Conservation (phyloP, 2,113 vertebrate genomes). For the Terrapene triunguis region DNA sequence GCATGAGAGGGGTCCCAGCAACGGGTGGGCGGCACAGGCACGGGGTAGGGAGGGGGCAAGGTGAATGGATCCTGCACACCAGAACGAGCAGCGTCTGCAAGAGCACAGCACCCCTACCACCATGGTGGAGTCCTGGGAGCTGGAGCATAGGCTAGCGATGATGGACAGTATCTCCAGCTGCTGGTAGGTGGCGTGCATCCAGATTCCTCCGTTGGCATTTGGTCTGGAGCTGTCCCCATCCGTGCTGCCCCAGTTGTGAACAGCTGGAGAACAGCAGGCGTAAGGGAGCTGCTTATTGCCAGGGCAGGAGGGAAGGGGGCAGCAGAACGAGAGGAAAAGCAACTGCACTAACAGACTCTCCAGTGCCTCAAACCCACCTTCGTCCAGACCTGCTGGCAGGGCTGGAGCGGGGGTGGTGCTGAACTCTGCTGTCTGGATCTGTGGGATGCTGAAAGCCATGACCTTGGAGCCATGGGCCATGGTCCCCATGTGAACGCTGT, state of each 20-base stretch:
- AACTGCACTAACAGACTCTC: too few relatives aligned
- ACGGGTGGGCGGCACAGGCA: neutral
- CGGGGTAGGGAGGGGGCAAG: neutral
- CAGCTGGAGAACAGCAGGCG: neutral
- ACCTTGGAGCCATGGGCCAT: constrained; percentile 75
- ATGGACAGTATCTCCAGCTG: neutral
- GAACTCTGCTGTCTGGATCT: constrained; percentile 73
- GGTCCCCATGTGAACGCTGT: constrained; percentile 59
- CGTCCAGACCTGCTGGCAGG: neutral
- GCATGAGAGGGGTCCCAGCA: neutral
- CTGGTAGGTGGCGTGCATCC: neutral
- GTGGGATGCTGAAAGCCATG: constrained; percentile 85
- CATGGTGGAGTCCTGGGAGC: neutral
- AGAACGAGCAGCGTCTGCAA: neutral
- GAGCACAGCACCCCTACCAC: neutral
- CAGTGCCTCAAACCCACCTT: constrained; percentile 15
- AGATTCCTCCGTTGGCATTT: neutral
- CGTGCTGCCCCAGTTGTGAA: neutral
- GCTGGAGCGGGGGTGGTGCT: neutral
- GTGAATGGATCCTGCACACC: neutral
- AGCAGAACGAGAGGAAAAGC: neutral
- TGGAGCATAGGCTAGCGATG: neutral
- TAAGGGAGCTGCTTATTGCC: neutral
- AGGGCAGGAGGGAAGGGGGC: neutral
- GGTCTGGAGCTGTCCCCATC: neutral